Evolutionary conservation across 2,113 vertebrate genomes (phyloP).

Genomic region (Stercorarius parasiticus): DNA sequence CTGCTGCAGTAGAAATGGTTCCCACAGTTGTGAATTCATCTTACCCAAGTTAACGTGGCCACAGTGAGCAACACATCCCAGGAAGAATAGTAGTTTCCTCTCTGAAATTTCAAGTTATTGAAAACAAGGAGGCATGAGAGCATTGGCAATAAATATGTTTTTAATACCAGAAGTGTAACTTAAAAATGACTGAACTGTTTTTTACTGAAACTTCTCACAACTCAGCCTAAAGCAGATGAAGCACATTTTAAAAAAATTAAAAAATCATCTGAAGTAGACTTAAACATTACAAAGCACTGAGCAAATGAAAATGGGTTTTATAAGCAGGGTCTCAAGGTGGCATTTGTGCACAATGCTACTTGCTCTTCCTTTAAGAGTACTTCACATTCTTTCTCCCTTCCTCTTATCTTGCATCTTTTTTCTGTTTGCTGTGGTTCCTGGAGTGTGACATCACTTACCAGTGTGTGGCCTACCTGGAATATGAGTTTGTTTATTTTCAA

Average conservation of each 20-base stretch:
- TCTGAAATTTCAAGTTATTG: not conserved
- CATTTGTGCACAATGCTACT: not conserved
- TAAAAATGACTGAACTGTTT: not conserved
- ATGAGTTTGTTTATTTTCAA: not conserved
- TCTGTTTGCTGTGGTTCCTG: not conserved
- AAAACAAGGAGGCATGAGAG: not conserved
- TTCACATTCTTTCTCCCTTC: not conserved
- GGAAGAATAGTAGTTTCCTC: not conserved
- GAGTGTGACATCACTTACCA: not conserved
- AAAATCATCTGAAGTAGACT: not conserved
- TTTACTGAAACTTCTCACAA: not conserved
- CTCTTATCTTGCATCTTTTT: not conserved
- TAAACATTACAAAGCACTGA: not conserved
- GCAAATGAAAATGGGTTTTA: not conserved
- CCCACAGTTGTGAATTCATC: not conserved
- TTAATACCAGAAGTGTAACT: not conserved
- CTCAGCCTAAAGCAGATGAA: not conserved
- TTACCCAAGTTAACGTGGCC: not conserved
- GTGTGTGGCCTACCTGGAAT: not conserved
- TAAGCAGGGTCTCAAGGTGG: not conserved
- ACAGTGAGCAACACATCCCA: not conserved
- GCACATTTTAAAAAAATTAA: not conserved
- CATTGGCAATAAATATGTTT: not conserved
- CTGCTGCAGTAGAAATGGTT: not conserved
- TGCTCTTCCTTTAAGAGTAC: not conserved